Evolutionary conservation across 2,113 vertebrate species (phyloP), one percentile per base, ranked within the genome.

Genomic region (Rhinopomastus cyanomelas): DNA sequence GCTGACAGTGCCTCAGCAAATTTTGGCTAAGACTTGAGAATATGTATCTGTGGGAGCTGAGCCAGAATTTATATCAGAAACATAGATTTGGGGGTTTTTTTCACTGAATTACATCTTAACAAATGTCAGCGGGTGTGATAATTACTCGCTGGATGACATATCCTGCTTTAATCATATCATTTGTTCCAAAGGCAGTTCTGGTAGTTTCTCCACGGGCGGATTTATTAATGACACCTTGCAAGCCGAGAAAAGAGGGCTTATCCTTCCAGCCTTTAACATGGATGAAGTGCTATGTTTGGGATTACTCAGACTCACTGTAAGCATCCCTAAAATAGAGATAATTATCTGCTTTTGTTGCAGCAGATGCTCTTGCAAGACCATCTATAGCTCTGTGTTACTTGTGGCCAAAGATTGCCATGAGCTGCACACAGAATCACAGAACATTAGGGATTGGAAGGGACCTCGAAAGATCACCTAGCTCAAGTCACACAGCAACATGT

Each of bases 131-230:
- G 4, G 57, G 91, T 67, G 75, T 86, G 69, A 81, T 95, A 92
- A 90, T 95, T 72, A 85, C 85, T 89, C 86, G 65, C 73, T 92
- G 69, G 77, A 83, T 91, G 32, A 93, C 93, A 87, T 74, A 85
- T 7, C 76, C 66, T 65, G 86, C 76, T 89, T 22, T 4, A 76
- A 79, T 90, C 19, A 55, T 44, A 25, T 79, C 1, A 62, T 91
- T 93, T 84, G 34, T 82, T 94, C 55, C 37, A 76, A 76, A 87
- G 72, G 49, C 39, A 29, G 62, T 89, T 61, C 76, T 92, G 44
- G 16, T 76, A 18, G 81, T 92, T 81, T 87, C 46, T 61, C 27
- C 22, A 11, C 15, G 16, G 30, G 37, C 29, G 92, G 42, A 62
- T 90, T 86, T 84, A 65, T 81, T 86, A 79, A 60, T 12, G 46